Evolutionary conservation across 1,140 invertebrate genomes (phyloP).

Genomic region (Protaetia brevitarsis): DNA sequence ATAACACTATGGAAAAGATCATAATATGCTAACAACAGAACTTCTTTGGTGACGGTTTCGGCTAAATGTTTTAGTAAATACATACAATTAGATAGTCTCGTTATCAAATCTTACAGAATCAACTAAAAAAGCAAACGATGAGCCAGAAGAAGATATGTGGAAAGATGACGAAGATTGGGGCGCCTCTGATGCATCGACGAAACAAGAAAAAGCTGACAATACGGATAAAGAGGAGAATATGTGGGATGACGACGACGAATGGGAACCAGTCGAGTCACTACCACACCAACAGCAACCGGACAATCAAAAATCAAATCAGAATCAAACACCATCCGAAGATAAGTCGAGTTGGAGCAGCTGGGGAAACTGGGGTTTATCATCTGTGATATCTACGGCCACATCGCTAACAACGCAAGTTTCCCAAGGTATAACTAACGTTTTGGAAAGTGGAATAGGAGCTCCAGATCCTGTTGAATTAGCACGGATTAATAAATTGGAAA

Average conservation of each 20-base stretch:
- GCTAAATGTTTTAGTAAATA: no score
- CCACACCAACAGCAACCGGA: conserved; percentile 4
- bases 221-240: no score
- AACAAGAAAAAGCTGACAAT: no score
- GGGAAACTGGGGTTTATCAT: conserved; percentile 69
- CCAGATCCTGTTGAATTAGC: conserved; percentile 75
- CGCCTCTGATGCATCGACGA: no score
- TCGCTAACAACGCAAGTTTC: conserved; percentile 75
- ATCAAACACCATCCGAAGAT: background rate
- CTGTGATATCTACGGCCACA: conserved; percentile 69
- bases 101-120: background rate
- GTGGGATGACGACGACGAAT: conserved; percentile 33
- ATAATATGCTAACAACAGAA: no score
- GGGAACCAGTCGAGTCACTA: conserved; percentile 37
- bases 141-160: conserved; percentile 20
- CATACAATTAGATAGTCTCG: background rate
- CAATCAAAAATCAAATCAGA: background rate
- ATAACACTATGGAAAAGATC: no score
- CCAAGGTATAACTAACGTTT: conserved; percentile 69
- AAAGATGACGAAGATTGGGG: no score
- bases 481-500: conserved; percentile 48
- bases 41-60: no score
- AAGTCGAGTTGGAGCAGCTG: conserved; percentile 49
- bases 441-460: conserved; percentile 73
- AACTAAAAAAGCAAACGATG: background rate